Evolutionary conservation across 2,113 vertebrate species (phyloP).

Genomic region (Anseranas semipalmata): DNA sequence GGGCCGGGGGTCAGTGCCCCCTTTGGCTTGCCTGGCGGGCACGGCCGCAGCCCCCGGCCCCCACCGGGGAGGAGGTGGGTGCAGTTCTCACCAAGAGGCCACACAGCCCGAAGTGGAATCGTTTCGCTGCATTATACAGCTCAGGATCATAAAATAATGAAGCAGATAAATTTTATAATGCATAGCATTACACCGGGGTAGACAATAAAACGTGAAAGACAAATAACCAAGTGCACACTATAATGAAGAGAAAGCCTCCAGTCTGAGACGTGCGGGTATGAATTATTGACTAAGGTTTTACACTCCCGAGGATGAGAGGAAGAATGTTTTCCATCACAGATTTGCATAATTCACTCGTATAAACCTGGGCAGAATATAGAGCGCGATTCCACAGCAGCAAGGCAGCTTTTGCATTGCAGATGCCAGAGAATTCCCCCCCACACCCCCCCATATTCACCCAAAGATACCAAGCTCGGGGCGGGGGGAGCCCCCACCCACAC

Average conservation of each 20-base stretch:
- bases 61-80: fast-evolving
- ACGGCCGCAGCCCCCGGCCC: neutral
- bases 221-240: constrained; percentile 77
- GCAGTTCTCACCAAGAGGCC: neutral
- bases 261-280: constrained; percentile 77
- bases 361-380: constrained; percentile 82
- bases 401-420: constrained; percentile 54
- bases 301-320: constrained; percentile 81
- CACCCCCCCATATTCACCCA: neutral
- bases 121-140: constrained; percentile 31
- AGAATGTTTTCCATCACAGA: constrained; percentile 83
- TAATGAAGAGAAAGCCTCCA: constrained; percentile 84
- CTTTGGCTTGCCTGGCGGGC: neutral
- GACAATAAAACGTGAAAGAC: constrained; percentile 80
- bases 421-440: neutral
- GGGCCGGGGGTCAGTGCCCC: neutral
- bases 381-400: constrained; percentile 60
- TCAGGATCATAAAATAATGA: constrained; percentile 77
- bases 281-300: constrained; percentile 87
- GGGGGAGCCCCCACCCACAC: fast-evolving
- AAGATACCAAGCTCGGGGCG: fast-evolving
- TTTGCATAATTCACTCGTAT: constrained; percentile 84
- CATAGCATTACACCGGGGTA: constrained; percentile 75
- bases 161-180: constrained; percentile 82
- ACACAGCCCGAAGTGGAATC: neutral